These are phyloP conservation scores for Leucoptera coffeella DNA, from an alignment of 2,888 invertebrate species.

Conservation along the genomic window DNA sequence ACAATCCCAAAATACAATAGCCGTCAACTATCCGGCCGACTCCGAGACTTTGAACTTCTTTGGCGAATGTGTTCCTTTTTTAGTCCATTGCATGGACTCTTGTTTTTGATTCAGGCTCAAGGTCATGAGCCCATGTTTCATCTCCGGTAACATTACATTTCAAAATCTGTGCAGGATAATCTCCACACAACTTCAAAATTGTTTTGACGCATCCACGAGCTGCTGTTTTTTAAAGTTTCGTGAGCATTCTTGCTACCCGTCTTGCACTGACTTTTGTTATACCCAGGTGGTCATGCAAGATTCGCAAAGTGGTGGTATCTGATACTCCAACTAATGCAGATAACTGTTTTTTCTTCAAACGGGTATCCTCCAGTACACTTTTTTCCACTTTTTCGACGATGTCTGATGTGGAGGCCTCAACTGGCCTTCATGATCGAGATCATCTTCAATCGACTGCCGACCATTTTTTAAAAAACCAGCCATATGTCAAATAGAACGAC, in stretches of 20 bases:
- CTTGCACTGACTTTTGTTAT: conserved; percentile 11
- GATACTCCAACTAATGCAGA: conserved; percentile 3
- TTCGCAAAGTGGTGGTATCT: conserved; percentile 1
- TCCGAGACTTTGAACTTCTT: conserved; percentile 9
- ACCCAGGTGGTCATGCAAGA: conserved; percentile 7
- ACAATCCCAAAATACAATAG: conserved; percentile 7
- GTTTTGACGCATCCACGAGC: conserved; percentile 6
- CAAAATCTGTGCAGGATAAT: not conserved
- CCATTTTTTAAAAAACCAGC: conserved; percentile 9
- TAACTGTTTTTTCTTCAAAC: conserved; percentile 5
- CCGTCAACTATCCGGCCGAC: conserved; percentile 9
- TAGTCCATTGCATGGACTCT: conserved; percentile 5
- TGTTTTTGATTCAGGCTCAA: conserved; percentile 4
- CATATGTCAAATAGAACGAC: conserved; percentile 6
- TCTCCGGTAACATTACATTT: conserved; percentile 5
- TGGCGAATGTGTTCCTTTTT: conserved; percentile 9
- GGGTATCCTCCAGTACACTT: conserved; percentile 6
- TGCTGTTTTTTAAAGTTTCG: conserved; percentile 9
- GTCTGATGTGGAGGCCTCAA: conserved; percentile 6
- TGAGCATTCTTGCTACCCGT: conserved; percentile 12
- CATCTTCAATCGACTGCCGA: conserved; percentile 10
- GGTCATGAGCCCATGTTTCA: conserved; percentile 7
- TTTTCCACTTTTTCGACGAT: conserved; percentile 7
- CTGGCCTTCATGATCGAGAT: conserved; percentile 3
- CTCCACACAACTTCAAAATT: conserved; percentile 5